phyloP scores from a whole-genome alignment of 2,797 vertebrate species.

The Urosaurus nigricauda region DNA sequence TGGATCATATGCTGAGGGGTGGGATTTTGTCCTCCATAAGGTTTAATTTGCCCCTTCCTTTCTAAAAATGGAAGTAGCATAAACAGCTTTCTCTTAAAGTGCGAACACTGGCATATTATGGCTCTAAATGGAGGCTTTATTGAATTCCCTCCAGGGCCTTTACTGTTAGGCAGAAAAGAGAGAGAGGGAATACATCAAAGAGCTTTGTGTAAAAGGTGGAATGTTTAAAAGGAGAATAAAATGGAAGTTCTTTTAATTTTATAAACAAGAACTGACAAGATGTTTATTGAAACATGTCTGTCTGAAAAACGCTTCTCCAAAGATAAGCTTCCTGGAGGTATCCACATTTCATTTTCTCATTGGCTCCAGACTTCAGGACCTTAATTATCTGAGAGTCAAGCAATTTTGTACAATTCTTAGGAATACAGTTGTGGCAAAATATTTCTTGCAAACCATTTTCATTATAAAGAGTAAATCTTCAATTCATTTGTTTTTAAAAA shows the following conservation, averaged over 20 bases:
- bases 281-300: slow-evolving; percentile 70
- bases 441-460: slow-evolving; percentile 58
- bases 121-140: slow-evolving; percentile 39
- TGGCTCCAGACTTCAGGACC: slow-evolving; percentile 41
- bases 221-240: slow-evolving; percentile 56
- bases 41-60: slow-evolving; percentile 7
- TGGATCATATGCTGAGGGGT: slow-evolving; percentile 29
- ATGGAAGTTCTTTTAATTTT: slow-evolving; percentile 48
- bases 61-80: slow-evolving; percentile 24
- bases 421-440: slow-evolving; percentile 56
- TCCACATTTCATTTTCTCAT: slow-evolving; percentile 56
- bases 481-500: slow-evolving; percentile 6
- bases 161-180: slow-evolving; percentile 50
- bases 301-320: slow-evolving; percentile 55
- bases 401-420: slow-evolving; percentile 31
- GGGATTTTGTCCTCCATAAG: slow-evolving; percentile 26
- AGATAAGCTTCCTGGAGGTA: slow-evolving; percentile 54
- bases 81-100: slow-evolving; percentile 51
- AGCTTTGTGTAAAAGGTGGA: slow-evolving; percentile 26
- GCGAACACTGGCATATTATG: slow-evolving; percentile 27
- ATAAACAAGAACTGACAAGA: slow-evolving; percentile 58
- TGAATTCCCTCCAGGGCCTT: slow-evolving; percentile 48
- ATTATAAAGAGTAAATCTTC: slow-evolving; percentile 50
- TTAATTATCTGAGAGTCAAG: slow-evolving; percentile 51
- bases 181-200: slow-evolving; percentile 43